Evolutionary conservation across 92 coral and sea anemone genomes (phyloP), one percentile per base, ranked within the genome.

Genomic region (Phenganax marumi): DNA sequence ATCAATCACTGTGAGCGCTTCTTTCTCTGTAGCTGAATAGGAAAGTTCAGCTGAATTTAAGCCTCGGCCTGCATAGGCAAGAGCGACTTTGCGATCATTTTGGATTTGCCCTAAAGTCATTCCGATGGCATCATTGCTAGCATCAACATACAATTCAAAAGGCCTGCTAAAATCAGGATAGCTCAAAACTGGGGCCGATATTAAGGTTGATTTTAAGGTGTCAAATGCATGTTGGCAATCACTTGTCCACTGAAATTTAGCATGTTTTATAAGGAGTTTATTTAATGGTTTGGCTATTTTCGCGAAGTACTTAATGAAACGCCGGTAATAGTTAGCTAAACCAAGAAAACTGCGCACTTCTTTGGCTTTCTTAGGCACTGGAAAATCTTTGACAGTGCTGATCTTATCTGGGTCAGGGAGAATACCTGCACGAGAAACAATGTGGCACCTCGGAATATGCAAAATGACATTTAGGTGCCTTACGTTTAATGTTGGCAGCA

Each of bases 21-120:
- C 91, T 7, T 86, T 83, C 54, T 88, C 91, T 0, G 89, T 88
- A 1, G 88, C 89, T 8, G 89, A 81, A 63, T 85, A 89, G 12
- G 83, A 81, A 1, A 71, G 66, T 23, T 89, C 87, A 1, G 89
- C 91, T 4, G 89, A 23, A 24, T 61, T 85, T 16, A 89, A 12
- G 21, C 80, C 81, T 17, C 89, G 68, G 7, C 91, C 89, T 1
- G 84, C 91, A 66, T 86, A 86, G 17, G 91, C 82, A 0, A 89
- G 81, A 0, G 58, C 91, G 0, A 85, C 89, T 64, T 89, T 87
- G 19, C 82, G 50, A 8, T 84, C 75, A 56, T 89, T 64, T 43
- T 83, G 89, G 1, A 51, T 71, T 79, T 86, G 91, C 25, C 87
- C 89, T 6, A 89, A 76, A 2, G 73, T 76, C 85, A 77, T 82